Evolutionary conservation across 1,140 invertebrate species (phyloP).

Genomic region (Pseudomyrmex cubaensis): DNA sequence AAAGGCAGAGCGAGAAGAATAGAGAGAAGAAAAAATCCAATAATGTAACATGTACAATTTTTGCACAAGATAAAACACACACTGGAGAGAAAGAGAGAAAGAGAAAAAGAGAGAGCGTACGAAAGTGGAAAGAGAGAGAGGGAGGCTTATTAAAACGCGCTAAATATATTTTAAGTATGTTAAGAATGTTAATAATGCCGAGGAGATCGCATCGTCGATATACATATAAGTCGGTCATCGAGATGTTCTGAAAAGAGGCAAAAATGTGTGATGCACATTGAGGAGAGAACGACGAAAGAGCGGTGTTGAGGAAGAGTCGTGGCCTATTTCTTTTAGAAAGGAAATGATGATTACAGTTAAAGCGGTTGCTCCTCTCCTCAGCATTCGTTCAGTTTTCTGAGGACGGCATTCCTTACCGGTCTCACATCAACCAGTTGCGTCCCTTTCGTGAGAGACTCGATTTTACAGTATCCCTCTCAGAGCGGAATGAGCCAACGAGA

Average conservation of each 20-base stretch:
- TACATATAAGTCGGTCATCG: constrained; percentile 49
- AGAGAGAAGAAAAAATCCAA: too few relatives aligned
- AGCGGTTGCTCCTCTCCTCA: constrained; percentile 57
- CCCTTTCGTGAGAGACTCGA: constrained; percentile 52
- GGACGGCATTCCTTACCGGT: constrained; percentile 66
- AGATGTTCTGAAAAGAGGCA: background rate
- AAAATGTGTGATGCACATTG: constrained; percentile 13
- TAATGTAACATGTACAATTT: too few relatives aligned
- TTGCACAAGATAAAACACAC: too few relatives aligned
- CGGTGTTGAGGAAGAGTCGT: constrained; percentile 62
- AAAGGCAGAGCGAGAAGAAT: too few relatives aligned
- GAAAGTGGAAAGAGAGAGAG: too few relatives aligned
- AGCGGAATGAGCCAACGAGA: too few relatives aligned
- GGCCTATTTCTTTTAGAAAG: constrained; percentile 79
- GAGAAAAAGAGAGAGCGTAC: background rate
- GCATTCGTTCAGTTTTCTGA: constrained; percentile 68
- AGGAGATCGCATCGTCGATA: constrained; percentile 8
- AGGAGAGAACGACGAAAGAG: constrained; percentile 21
- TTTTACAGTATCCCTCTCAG: too few relatives aligned
- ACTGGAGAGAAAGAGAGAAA: too few relatives aligned
- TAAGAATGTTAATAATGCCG: constrained; percentile 13
- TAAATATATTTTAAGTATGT: too few relatives aligned
- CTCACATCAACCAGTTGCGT: constrained; percentile 42
- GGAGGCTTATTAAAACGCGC: too few relatives aligned
- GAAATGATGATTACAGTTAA: constrained; percentile 80